Evolutionary conservation across 2,888 invertebrate genomes (phyloP), one percentile per base, ranked within the genome.

Genomic region (Drosophila borealis): DNA sequence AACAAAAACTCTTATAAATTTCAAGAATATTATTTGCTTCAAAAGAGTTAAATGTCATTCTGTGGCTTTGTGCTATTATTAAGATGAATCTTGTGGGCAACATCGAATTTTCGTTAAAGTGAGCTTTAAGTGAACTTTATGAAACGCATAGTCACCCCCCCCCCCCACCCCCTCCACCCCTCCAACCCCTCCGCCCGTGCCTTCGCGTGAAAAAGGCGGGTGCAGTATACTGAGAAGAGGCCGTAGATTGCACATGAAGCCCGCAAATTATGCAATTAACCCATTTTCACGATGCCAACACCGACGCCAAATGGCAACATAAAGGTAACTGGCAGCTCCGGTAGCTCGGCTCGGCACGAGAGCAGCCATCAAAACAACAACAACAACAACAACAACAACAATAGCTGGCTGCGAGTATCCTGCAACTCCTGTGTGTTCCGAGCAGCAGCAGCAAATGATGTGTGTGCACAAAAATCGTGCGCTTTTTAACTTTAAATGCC

Each of bases 191-290:
- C 21, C 0, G 0, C 14, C 29, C 11, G 17, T 25, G 49, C 14
- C 25, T 8, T 29, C 29, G 8, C 29, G 8, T 8, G 29, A n/a
- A 11, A 13, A 4, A 14, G n/a, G 17, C 2, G n/a, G 10, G 9
- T 10, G 29, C 19, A 44, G 33, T n/a, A 45, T 25, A 37, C 46
- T 4, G n/a, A 41, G 39, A 45, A 13, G 17, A 50, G 50, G 49
- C 45, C 80, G 39, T 64, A 63, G 84, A 73, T 68, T 62, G 73
- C 72, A 88, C 74, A 74, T 80, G 80, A 81, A 81, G 78, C 80
- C 85, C 79, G 70, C 85, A 86, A 86, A 89, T 86, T 86, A 88
- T 89, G 87, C 89, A 86, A 89, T 86, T 86, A 86, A 86, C 88
- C 89, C 86, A 89, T 88, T 89, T 85, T 69, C 75, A 70, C 33